Base-by-base conservation (phyloP, 2,888 invertebrate species). In the Chrysolina oricalcia region DNA sequence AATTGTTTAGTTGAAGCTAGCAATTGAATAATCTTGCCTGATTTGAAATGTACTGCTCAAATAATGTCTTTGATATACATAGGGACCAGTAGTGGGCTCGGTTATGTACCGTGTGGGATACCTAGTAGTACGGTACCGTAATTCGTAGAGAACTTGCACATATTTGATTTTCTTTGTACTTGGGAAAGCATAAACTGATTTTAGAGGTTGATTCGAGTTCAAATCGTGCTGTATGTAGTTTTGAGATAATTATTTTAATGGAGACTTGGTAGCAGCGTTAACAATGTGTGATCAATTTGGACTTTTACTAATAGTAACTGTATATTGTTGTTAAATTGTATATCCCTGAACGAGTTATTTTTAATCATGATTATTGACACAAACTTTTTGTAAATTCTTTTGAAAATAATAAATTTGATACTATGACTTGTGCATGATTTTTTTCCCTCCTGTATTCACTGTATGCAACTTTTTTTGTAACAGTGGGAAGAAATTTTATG, bases 311-410 rank as follows among this genome's bases (percentile, higher is more conserved):
- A 59, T 35, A 11, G 27, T 59, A 35, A 35, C n/a, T 59, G 59
- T 59, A 53, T 53, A 53, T 21, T 53, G 59, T 59, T 59, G 59
- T 59, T 59, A 59, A 59, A 59, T 59, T 59, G 27, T 27, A 35
- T 59, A 59, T 59, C 59, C n/a, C 4, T 35, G 35, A 46, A 56
- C 35, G 59, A 59, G 15, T 59, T 35, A 59, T 59, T 35, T 59
- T 59, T 35, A 59, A 59, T 59, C 35, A 10, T 59, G 10, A 59
- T 15, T 59, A n/a, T 15, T 11, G 15, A 59, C 35, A 59, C 35
- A 59, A 59, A 5, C 19, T 59, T 59, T 59, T 35, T 59, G 59
- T 59, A 59, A 1, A 27, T 59, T 59, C 23, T 59, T 59, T 27
- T 9, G 59, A 27, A 59, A 59, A 27, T 59, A 27, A 59, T 59